A percentile compares a stretch with the other conserved stretches of the same genome.
phyloP scores from a whole-genome alignment of 2,113 vertebrate genomes.

The Madoqua kirkii region DNA sequence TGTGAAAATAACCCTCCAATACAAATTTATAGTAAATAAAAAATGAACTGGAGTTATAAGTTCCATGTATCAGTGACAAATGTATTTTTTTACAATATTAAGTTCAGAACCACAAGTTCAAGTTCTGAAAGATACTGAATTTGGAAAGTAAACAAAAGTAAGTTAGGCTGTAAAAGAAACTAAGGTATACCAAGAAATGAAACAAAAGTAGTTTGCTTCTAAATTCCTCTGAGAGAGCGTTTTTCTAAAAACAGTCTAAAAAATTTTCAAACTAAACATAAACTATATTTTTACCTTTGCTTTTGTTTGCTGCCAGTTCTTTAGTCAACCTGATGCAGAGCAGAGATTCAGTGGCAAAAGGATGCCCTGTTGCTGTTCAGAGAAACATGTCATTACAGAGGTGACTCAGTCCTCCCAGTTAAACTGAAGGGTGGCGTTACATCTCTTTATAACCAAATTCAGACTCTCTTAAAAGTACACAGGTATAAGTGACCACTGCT shows the following conservation, averaged over 20 bases:
- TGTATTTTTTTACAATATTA: neutral
- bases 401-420: constrained; percentile 66
- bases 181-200: neutral
- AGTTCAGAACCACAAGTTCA: neutral
- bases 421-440: constrained; percentile 65
- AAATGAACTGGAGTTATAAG: neutral
- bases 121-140: neutral
- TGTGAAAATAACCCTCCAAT: constrained; percentile 24
- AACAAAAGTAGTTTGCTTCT: neutral
- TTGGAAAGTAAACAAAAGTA: neutral
- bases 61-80: neutral
- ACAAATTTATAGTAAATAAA: neutral
- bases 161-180: neutral
- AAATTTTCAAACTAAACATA: constrained; percentile 37
- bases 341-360: constrained; percentile 54
- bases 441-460: constrained; percentile 55
- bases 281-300: constrained; percentile 68
- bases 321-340: constrained; percentile 52
- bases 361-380: constrained; percentile 34
- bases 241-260: constrained; percentile 16
- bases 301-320: constrained; percentile 58
- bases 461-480: constrained; percentile 41
- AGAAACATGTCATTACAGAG: constrained; percentile 73
- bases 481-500: constrained; percentile 50
- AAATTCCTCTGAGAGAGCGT: neutral